Percentiles rank a stretch among this genome's conserved stretches.
Conservation (phyloP, 2,888 invertebrate genomes). For the Trichacis sp. region DNA sequence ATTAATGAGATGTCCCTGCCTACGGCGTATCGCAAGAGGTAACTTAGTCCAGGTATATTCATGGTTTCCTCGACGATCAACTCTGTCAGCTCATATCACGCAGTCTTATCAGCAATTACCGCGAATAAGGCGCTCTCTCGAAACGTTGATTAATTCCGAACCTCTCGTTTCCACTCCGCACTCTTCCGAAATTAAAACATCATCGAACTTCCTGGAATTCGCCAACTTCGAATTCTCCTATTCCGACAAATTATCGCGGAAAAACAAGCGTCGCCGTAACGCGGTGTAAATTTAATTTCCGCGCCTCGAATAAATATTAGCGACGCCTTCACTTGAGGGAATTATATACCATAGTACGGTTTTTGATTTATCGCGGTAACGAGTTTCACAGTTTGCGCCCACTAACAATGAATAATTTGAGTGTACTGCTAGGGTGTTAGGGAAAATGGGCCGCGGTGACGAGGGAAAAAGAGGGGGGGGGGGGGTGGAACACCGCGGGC, state of each 20-base stretch:
- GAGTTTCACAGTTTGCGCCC: conserved; percentile 41
- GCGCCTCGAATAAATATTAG: conserved; percentile 45
- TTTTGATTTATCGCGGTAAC: conserved; percentile 47
- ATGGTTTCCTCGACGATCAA: conserved; percentile 43
- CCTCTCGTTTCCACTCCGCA: conserved; percentile 1
- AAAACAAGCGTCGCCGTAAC: conserved; percentile 18
- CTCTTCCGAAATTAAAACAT: neutral
- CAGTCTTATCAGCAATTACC: conserved; percentile 20
- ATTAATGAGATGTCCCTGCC: conserved; percentile 68
- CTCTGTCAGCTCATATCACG: conserved; percentile 35
- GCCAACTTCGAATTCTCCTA: too few relatives aligned
- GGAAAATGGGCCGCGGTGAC: conserved; percentile 15
- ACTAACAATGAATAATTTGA: conserved; percentile 51
- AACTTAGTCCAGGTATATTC: conserved; percentile 45
- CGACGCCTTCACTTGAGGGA: conserved; percentile 33
- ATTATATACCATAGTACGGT: conserved; percentile 35
- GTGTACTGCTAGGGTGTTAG: conserved; percentile 27
- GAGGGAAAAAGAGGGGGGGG: neutral
- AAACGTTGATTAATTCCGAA: conserved; percentile 34
- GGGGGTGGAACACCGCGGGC: too few relatives aligned
- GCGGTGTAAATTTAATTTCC: conserved; percentile 28
- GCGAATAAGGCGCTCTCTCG: conserved; percentile 33
- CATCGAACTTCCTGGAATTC: neutral
- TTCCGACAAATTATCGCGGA: too few relatives aligned
- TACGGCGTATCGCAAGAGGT: conserved; percentile 53